These are phyloP conservation scores for Chymomyza procnemis DNA, from an alignment of 2,888 invertebrate species.

Conservation along the genomic window DNA sequence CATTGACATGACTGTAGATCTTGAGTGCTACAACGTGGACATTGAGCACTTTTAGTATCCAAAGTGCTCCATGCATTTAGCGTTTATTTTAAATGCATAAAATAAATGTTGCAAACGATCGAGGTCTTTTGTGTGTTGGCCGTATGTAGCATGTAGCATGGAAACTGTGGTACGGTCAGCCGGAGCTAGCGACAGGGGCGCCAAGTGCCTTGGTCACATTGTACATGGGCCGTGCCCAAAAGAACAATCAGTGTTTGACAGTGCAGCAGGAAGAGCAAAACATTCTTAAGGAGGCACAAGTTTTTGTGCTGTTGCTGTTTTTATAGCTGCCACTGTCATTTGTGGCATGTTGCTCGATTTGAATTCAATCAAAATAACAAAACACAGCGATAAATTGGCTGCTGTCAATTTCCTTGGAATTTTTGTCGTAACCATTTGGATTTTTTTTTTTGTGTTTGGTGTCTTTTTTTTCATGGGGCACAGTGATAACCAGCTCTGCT, in stretches of 20 bases:
- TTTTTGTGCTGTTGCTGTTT: constrained; percentile 22
- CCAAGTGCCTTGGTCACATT: not conserved
- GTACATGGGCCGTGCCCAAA: not conserved
- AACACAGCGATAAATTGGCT: constrained; percentile 62
- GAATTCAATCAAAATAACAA: constrained; percentile 76
- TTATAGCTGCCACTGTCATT: constrained; percentile 36
- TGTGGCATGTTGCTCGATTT: constrained; percentile 72
- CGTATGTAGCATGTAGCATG: no score
- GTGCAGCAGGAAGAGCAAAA: constrained; percentile 13
- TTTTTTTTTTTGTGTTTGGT: constrained; percentile 57
- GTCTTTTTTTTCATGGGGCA: constrained; percentile 29
- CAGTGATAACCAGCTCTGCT: constrained; percentile 67
- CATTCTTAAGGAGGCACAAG: constrained; percentile 54
- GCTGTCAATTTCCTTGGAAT: constrained; percentile 36
- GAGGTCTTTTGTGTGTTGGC: constrained; percentile 39
- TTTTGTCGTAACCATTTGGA: constrained; percentile 44
- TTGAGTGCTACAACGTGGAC: constrained; percentile 6
- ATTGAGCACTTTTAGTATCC: not conserved
- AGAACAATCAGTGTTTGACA: not conserved
- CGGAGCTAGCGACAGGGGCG: constrained; percentile 1
- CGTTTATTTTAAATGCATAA: not conserved
- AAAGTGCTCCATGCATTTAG: not conserved
- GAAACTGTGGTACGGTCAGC: constrained; percentile 18
- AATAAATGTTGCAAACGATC: constrained; percentile 59
- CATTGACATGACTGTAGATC: constrained; percentile 17